A percentile compares a stretch with the other conserved stretches of the same genome.
Conservation (phyloP, 2,888 invertebrate genomes). For the Meloe dianella region DNA sequence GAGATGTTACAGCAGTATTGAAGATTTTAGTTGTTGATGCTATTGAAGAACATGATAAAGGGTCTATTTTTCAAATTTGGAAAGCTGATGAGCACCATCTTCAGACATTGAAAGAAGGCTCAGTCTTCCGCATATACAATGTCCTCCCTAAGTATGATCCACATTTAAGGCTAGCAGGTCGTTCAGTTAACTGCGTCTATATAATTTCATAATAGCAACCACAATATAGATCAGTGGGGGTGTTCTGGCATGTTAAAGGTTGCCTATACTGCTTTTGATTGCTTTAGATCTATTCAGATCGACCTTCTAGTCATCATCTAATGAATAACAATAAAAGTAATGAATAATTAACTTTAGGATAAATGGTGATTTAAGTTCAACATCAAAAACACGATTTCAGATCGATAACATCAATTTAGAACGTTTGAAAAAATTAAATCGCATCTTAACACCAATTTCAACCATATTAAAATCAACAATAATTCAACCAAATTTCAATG, state of each 20-base stretch:
- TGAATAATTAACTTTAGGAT: conserved; percentile 34
- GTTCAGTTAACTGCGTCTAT: neutral
- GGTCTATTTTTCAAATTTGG: conserved; percentile 72
- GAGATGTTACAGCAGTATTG: conserved; percentile 58
- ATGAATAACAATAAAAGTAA: neutral
- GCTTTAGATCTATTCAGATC: neutral
- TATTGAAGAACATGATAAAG: conserved; percentile 41
- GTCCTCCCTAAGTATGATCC: conserved; percentile 60
- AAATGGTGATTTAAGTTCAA: conserved; percentile 47
- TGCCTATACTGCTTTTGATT: too few species aligned
- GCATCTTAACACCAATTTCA: conserved; percentile 57
- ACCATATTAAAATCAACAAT: conserved; percentile 35
- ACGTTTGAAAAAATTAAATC: conserved; percentile 41
- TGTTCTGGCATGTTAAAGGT: too few species aligned
- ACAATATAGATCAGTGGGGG: too few species aligned
- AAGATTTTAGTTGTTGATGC: conserved; percentile 60
- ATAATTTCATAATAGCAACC: neutral
- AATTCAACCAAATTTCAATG: conserved; percentile 64
- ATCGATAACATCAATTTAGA: conserved; percentile 27
- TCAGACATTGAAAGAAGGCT: conserved; percentile 68
- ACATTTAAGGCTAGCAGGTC: neutral
- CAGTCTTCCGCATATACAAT: conserved; percentile 66
- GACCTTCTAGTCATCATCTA: neutral
- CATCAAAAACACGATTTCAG: conserved; percentile 45
- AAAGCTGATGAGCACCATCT: conserved; percentile 68